phyloP scores from a whole-genome alignment of 2,888 invertebrate genomes.

The Euzetes globulus region DNA sequence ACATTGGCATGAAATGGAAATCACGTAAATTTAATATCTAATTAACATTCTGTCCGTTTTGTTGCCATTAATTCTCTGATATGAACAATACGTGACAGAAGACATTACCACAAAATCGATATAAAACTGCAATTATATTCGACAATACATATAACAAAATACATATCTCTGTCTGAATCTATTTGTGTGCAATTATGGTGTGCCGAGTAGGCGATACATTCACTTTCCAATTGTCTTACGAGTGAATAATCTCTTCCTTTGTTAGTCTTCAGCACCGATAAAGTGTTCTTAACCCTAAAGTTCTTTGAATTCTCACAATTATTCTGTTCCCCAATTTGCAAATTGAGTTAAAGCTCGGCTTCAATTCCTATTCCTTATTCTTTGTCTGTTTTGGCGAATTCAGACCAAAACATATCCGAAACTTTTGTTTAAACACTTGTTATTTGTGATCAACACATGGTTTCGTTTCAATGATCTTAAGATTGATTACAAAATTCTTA shows the following conservation, averaged over 20 bases:
- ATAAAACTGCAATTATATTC: not conserved
- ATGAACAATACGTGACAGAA: conserved; percentile 5
- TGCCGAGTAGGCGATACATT: not conserved
- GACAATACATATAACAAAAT: not conserved
- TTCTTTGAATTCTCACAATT: not conserved
- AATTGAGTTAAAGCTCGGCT: no score
- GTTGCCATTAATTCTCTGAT: not conserved
- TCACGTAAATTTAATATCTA: conserved; percentile 27
- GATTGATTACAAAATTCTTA: no score
- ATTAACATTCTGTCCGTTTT: conserved; percentile 8
- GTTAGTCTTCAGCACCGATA: not conserved
- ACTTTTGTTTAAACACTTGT: no score
- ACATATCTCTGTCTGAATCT: not conserved
- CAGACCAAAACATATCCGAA: no score
- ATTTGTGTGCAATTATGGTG: no score
- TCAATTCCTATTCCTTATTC: no score
- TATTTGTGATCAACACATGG: no score
- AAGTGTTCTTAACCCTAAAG: not conserved
- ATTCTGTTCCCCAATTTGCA: no score
- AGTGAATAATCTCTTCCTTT: not conserved
- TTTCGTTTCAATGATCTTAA: no score
- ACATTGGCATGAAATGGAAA: not conserved
- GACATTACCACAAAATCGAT: conserved; percentile 1
- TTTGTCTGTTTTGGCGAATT: no score
- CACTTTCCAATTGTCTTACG: not conserved